These are phyloP conservation scores for Helicoverpa zea DNA, from an alignment of 1,140 invertebrate genomes.

Conservation along the genomic window DNA sequence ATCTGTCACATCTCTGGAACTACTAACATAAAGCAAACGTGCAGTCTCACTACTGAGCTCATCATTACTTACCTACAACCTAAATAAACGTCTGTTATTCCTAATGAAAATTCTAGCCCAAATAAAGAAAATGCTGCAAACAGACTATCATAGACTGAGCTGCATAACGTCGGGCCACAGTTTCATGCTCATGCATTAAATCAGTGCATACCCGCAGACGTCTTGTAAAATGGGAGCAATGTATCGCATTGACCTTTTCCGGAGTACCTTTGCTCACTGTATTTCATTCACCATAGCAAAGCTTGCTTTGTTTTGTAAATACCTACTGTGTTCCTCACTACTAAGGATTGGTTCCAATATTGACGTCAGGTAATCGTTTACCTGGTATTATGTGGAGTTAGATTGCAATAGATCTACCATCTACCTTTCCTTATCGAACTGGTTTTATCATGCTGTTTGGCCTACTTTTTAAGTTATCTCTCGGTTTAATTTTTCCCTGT, in stretches of 20 bases:
- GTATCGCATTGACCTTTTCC: constrained; percentile 51
- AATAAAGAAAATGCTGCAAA: too few species aligned
- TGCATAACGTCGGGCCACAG: background rate
- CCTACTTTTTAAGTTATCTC: too few species aligned
- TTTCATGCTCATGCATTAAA: constrained; percentile 18
- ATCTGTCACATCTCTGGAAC: background rate
- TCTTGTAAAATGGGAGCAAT: constrained; percentile 44
- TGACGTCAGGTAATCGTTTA: background rate
- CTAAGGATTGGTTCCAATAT: background rate
- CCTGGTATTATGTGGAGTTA: background rate
- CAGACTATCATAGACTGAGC: background rate
- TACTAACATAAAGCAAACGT: background rate
- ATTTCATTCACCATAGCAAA: constrained; percentile 10
- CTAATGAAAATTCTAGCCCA: too few species aligned
- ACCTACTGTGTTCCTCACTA: background rate
- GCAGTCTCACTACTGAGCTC: background rate
- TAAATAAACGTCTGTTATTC: too few species aligned
- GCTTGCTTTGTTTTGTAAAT: background rate
- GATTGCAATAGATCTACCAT: too few species aligned
- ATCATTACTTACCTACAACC: too few species aligned
- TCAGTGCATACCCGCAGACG: background rate
- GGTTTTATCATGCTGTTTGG: too few species aligned
- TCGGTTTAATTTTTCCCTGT: too few species aligned
- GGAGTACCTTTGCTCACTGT: constrained; percentile 6
- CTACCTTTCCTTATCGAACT: too few species aligned